Evolutionary conservation across 2,797 vertebrate genomes (phyloP), one percentile per base, ranked within the genome.

Genomic region (Danio jaintianensis): DNA sequence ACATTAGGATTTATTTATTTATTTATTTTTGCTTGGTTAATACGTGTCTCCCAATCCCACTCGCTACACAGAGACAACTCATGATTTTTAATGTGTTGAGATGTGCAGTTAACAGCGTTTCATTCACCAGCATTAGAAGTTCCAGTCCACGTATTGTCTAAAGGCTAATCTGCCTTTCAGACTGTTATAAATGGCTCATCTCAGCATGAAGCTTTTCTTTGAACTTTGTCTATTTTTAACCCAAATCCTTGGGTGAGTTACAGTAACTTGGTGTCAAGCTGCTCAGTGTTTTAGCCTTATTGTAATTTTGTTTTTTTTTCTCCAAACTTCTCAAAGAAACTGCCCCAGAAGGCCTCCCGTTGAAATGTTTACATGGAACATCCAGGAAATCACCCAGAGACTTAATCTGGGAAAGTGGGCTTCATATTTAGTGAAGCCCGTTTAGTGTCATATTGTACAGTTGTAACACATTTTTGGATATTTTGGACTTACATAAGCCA

Each of bases 231-330:
- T 72, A 71, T 71, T 38, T 56, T 71, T 71, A 72, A 72, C 40
- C 38, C 52, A 72, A 43, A 72, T 43, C 52, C 38, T 71, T 43
- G 52, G 18, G 53, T 43, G n/a, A 72, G 52, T 56, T 56, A 22
- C 38, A 22, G 18, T 42, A 43, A 43, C 52, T 56, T 38, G 42
- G 52, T 68, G 11, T 12, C 45, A 59, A 80, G 66, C 66, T 40
- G 8, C 16, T 62, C 53, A 68, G 53, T 71, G 59, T 61, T 47
- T 59, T 43, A 71, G 50, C n/a, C 52, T 43, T 50, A 56, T 67
- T 67, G 74, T 77, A 71, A 72, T 83, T 59, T 61, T 22, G 38
- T 45, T 72, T 55, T 53, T 50, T 70, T 68, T 50, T 53, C 11
- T 50, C 20, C 52, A 29, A 76, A 40, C 53, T 16, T n/a, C 55